A percentile compares a stretch with the other conserved stretches of the same genome.
phyloP scores from a whole-genome alignment of 2,888 invertebrate species.

The Trissoscelio sp. region DNA sequence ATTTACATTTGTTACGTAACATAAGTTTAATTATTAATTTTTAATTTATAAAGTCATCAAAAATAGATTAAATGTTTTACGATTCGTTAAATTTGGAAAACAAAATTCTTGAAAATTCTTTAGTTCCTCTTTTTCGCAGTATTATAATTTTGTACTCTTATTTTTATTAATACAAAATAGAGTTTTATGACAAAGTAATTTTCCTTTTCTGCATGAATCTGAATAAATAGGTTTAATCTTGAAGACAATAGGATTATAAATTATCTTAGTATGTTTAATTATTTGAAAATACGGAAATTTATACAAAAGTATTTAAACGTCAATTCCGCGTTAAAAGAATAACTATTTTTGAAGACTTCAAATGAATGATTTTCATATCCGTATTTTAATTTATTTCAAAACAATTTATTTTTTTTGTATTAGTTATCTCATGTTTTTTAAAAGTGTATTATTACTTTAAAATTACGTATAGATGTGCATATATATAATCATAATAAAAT shows the following conservation, averaged over 20 bases:
- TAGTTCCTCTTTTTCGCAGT: background rate
- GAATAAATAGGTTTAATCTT: conserved; percentile 5
- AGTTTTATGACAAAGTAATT: conserved; percentile 32
- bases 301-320: background rate
- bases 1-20: background rate
- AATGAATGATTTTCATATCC: background rate
- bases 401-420: too few relatives aligned
- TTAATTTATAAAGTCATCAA: background rate
- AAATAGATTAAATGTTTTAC: background rate
- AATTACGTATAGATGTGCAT: too few relatives aligned
- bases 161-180: conserved; percentile 14
- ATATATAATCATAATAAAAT: background rate
- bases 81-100: too few relatives aligned
- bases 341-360: background rate
- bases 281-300: conserved; percentile 22
- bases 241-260: conserved; percentile 4
- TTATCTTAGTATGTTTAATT: conserved; percentile 9
- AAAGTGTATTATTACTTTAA: too few relatives aligned
- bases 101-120: background rate
- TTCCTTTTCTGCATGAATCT: conserved; percentile 11
- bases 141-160: too few relatives aligned
- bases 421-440: background rate
- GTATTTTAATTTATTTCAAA: conserved; percentile 1
- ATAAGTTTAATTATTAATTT: too few relatives aligned
- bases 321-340: background rate